phyloP scores from a whole-genome alignment of 1,140 invertebrate species.

The Aplysia californica region DNA sequence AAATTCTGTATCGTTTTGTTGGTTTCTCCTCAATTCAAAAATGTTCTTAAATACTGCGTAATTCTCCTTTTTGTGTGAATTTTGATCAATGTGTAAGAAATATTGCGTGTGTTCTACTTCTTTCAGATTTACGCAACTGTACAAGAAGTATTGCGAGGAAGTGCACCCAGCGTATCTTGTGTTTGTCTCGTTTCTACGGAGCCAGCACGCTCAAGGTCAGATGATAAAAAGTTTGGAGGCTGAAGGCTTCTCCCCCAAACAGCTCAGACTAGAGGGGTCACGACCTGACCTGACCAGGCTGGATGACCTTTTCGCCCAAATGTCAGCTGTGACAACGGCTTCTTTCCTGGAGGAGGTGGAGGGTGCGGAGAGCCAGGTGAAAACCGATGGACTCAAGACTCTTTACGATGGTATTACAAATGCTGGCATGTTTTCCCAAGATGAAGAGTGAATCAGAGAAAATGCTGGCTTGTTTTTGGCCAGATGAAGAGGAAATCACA shows the following conservation, averaged over 20 bases:
- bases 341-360: constrained; percentile 42
- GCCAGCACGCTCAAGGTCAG: constrained; percentile 55
- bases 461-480: no score
- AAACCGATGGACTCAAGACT: constrained; percentile 1
- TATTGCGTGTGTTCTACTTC: no score
- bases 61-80: no score
- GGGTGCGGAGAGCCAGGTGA: background rate
- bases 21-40: no score
- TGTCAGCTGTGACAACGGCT: constrained; percentile 49
- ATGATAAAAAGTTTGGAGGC: constrained; percentile 52
- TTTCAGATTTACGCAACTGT: no score
- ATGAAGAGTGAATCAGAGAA: no score
- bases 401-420: no score
- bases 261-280: constrained; percentile 54
- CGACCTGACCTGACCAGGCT: constrained; percentile 65
- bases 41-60: no score
- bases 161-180: constrained; percentile 63
- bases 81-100: no score
- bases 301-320: constrained; percentile 60
- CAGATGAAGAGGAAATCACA: no score
- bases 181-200: constrained; percentile 62
- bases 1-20: no score
- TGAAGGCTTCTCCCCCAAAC: constrained; percentile 47
- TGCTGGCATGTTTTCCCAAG: no score
- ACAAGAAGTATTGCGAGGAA: constrained; percentile 60